Evolutionary conservation across 2,113 vertebrate genomes (phyloP).

Genomic region (Tragulus kanchil): DNA sequence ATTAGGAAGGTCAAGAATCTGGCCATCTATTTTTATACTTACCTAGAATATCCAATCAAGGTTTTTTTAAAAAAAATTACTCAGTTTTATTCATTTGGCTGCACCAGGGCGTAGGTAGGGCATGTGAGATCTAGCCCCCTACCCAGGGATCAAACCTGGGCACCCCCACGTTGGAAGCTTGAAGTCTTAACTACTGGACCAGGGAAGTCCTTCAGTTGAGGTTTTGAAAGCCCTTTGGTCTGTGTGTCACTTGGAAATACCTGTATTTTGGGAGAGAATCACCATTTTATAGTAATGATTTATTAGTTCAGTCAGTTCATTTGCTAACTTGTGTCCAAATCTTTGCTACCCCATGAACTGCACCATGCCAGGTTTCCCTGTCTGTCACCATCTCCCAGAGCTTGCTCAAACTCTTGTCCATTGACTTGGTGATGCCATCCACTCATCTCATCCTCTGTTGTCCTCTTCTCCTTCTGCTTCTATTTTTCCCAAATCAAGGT

Average conservation of each 20-base stretch:
- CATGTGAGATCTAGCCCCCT: not conserved
- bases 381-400: too few species aligned
- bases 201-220: not conserved
- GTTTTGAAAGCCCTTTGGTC: not conserved
- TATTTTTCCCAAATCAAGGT: too few species aligned
- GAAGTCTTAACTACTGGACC: not conserved
- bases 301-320: not conserved
- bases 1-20: conserved; percentile 9
- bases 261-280: not conserved
- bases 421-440: too few species aligned
- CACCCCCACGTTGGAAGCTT: not conserved
- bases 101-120: not conserved
- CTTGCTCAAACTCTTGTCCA: too few species aligned
- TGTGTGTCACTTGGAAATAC: not conserved
- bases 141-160: not conserved
- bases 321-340: too few species aligned
- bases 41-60: not conserved
- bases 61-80: not conserved
- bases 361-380: too few species aligned
- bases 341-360: too few species aligned
- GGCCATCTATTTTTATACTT: not conserved
- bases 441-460: too few species aligned
- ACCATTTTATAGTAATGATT: not conserved
- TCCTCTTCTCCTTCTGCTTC: too few species aligned
- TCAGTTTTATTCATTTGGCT: not conserved